Evolutionary conservation across 2,888 invertebrate genomes (phyloP).

Genomic region (Stenodema calcarata): DNA sequence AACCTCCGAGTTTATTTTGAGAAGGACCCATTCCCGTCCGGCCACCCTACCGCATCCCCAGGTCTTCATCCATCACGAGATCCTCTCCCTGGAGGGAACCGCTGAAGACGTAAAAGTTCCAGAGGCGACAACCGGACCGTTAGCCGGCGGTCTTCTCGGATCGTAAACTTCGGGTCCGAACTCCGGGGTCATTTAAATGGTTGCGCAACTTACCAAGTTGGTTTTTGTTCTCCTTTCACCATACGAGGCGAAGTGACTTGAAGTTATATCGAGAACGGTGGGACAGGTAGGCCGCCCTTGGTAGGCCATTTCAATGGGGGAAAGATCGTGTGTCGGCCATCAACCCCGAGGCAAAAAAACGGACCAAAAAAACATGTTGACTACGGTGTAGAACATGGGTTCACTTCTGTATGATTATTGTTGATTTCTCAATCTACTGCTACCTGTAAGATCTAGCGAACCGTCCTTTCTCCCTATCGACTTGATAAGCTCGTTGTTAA

Average conservation of each 20-base stretch:
- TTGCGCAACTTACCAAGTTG: background rate
- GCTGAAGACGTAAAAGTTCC: slow-evolving; percentile 3
- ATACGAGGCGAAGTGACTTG: background rate
- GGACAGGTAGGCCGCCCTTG: background rate
- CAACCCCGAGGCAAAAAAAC: background rate
- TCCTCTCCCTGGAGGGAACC: background rate
- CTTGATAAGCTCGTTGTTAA: too few relatives aligned
- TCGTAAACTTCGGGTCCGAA: slow-evolving; percentile 14
- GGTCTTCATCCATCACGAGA: background rate
- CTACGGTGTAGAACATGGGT: background rate
- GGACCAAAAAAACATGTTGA: background rate
- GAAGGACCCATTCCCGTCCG: background rate
- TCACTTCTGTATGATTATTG: background rate
- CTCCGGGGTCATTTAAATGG: background rate
- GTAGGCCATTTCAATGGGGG: background rate
- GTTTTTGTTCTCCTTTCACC: background rate
- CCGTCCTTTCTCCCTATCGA: too few relatives aligned
- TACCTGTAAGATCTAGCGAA: too few relatives aligned
- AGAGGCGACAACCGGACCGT: slow-evolving; percentile 9
- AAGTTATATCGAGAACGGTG: background rate
- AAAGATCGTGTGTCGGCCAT: background rate
- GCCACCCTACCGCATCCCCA: background rate
- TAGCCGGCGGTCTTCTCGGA: background rate
- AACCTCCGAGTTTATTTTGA: background rate
- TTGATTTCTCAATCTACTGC: background rate